phyloP scores from a whole-genome alignment of 2,888 invertebrate species.

The Euplagia quadripunctaria region DNA sequence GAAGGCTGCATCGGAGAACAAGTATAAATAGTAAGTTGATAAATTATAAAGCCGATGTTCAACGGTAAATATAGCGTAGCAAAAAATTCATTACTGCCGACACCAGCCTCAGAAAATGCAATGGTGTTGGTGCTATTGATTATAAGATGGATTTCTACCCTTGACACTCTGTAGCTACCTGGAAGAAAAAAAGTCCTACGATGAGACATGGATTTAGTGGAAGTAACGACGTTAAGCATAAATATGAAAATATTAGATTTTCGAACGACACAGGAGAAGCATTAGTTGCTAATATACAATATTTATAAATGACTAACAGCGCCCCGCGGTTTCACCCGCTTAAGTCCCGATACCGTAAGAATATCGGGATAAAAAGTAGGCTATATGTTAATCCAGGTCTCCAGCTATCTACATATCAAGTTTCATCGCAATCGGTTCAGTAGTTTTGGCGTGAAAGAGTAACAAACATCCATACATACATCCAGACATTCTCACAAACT shows the following conservation, averaged over 20 bases:
- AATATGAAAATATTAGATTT: background rate
- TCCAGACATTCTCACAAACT: too few species aligned
- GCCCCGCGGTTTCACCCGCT: too few species aligned
- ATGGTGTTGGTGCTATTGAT: constrained; percentile 73
- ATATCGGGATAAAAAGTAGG: too few species aligned
- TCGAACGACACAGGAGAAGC: background rate
- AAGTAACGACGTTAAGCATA: background rate
- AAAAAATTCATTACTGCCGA: constrained; percentile 65
- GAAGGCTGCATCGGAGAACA: constrained; percentile 42
- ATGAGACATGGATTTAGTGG: background rate
- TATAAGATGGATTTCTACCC: constrained; percentile 70
- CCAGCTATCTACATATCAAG: too few species aligned
- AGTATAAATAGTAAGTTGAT: constrained; percentile 66
- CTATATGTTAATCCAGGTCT: too few species aligned
- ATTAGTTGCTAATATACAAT: background rate
- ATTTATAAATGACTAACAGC: background rate
- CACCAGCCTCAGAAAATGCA: constrained; percentile 65
- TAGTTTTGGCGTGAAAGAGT: too few species aligned
- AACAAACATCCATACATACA: too few species aligned
- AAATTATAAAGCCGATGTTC: constrained; percentile 64
- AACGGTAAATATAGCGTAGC: constrained; percentile 69
- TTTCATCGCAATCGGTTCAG: too few species aligned
- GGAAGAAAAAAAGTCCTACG: constrained; percentile 33
- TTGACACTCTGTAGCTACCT: constrained; percentile 55
- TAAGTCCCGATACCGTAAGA: too few species aligned